Conservation (phyloP, 2,797 vertebrate genomes). For the Sciurus vulgaris region DNA sequence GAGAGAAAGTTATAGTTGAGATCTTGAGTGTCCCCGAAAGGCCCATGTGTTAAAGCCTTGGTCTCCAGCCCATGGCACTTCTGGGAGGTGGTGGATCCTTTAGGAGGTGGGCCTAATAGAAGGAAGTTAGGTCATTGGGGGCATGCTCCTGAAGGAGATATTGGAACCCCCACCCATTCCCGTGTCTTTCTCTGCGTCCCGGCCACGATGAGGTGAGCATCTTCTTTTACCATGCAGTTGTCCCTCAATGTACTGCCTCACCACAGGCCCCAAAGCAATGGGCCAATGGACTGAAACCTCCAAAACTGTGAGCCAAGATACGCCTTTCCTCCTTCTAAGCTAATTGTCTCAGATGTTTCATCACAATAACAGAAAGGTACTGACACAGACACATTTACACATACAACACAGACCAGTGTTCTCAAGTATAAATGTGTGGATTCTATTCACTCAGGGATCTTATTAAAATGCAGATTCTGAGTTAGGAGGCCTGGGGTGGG, state of each 20-base stretch:
- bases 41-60: not conserved
- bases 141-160: not conserved
- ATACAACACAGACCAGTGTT: not conserved
- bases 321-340: no score
- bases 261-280: no score
- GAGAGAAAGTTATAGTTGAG: not conserved
- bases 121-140: not conserved
- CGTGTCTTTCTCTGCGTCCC: not conserved
- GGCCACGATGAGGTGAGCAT: not conserved
- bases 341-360: no score
- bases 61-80: not conserved
- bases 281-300: no score
- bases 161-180: not conserved
- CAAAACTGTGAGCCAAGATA: no score
- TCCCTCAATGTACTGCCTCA: not conserved
- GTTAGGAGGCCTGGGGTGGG: not conserved
- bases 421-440: not conserved
- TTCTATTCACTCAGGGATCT: not conserved
- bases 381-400: no score
- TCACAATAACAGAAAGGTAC: no score
- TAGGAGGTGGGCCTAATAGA: not conserved
- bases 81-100: not conserved
- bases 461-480: not conserved
- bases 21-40: not conserved
- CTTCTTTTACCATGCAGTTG: not conserved